Evolutionary conservation across 2,888 invertebrate genomes (phyloP), one percentile per base, ranked within the genome.

Genomic region (Tuberolachnus salignus): DNA sequence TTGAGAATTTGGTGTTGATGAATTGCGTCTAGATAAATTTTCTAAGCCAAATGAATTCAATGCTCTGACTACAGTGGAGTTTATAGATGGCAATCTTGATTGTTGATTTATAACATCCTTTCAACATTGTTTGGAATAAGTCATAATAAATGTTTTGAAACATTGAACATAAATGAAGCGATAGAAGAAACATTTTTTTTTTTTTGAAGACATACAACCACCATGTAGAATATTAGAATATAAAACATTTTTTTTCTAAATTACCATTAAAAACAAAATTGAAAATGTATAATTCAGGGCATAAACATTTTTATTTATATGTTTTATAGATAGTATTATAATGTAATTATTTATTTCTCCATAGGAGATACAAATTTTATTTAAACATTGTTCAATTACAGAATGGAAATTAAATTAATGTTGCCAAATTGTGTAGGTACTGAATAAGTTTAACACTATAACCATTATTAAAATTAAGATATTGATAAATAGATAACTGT

Each of bases 1-100:
- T 83, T 92, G 89, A 73, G 90, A 88, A 84, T 87, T 87, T 59
- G 85, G 84, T 81, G 81, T 75, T 82, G 83, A 85, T 85, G 53
- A 86, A 69, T 69, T 78, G 61, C 78, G 78, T 51, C 67, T 67
- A 69, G 78, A 61, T 59, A 78, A 61, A 49, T 59, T 78, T 34
- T 78, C 78, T 78, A 69, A 19, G 49, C 78, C 78, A 85, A 82
- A 88, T 86, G 72, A 84, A 73, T 86, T 88, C 81, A 92, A 88
- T 69, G 91, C 91, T 73, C 92, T 89, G 69, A 90, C 91, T 23
- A 91, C 91, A 82, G 88, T 88, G 51, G 92, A 90, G 83, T 90
- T 90, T 44, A 88, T 84, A 69, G 90, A 89, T 83, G 88, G 87
- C 82, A 85, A 86, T 72, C 87, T 84, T 53, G 84, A 82, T 66